Evolutionary conservation across 2,113 vertebrate species (phyloP).

Genomic region (Malurus melanocephalus): DNA sequence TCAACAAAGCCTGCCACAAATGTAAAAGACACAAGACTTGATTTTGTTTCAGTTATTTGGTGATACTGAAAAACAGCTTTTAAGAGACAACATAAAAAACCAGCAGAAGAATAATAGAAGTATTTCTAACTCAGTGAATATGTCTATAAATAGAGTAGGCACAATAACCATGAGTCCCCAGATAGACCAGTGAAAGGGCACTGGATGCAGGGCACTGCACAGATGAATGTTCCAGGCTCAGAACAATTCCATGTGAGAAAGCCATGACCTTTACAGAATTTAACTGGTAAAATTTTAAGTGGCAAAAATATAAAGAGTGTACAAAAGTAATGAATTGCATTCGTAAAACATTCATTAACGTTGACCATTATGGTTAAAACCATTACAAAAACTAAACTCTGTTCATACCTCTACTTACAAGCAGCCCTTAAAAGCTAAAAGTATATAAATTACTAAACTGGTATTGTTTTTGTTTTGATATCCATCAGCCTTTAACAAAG

Average conservation of each 20-base stretch:
- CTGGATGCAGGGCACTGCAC: background rate
- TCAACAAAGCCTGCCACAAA: conserved; percentile 3
- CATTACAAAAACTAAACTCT: background rate
- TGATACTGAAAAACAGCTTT: background rate
- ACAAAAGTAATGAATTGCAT: background rate
- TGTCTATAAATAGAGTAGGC: conserved; percentile 3
- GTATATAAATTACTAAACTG: background rate
- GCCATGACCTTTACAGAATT: background rate
- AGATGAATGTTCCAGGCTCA: background rate
- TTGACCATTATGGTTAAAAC: background rate
- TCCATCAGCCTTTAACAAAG: background rate
- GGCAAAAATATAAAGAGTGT: background rate
- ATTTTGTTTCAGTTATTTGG: background rate
- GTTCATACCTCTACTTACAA: background rate
- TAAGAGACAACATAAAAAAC: background rate
- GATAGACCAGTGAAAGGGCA: background rate
- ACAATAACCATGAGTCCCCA: conserved; percentile 7
- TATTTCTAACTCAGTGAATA: background rate
- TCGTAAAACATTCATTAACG: background rate
- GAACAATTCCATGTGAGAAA: conserved; percentile 1
- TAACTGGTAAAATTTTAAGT: background rate
- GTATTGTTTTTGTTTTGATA: fast-evolving
- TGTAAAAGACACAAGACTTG: background rate
- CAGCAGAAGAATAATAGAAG: background rate
- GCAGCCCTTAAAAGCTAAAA: background rate